A percentile compares a stretch with the other conserved stretches of the same genome.
phyloP scores from a whole-genome alignment of 64 coral and sea anemone species.

The Pocillopora verrucosa region DNA sequence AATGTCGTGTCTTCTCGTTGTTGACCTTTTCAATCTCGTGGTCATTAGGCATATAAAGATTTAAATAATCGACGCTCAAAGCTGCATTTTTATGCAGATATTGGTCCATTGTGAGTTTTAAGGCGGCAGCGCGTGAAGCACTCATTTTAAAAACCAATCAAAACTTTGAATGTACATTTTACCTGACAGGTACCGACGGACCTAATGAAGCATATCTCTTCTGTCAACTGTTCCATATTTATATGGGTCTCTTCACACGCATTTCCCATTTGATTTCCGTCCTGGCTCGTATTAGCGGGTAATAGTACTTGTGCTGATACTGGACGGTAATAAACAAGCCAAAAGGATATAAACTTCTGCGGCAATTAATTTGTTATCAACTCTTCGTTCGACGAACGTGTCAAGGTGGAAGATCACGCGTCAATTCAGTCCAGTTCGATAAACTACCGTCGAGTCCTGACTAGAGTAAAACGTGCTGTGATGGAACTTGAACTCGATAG shows the following conservation, averaged over 20 bases:
- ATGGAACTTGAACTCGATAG: slow-evolving; percentile 80
- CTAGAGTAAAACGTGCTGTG: slow-evolving; percentile 11
- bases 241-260: neutral
- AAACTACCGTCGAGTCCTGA: slow-evolving; percentile 33
- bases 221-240: neutral
- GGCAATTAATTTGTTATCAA: slow-evolving; percentile 5
- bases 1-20: neutral
- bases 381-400: neutral
- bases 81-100: slow-evolving; percentile 8
- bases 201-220: neutral
- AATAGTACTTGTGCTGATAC: neutral
- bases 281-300: neutral
- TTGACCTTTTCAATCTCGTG: neutral
- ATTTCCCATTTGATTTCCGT: neutral
- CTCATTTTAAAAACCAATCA: slow-evolving; percentile 18
- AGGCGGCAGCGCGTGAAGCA: neutral
- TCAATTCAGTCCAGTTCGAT: slow-evolving; percentile 16
- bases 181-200: neutral
- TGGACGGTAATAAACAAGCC: neutral
- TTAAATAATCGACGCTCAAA: neutral
- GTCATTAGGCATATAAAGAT: neutral
- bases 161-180: slow-evolving; percentile 23
- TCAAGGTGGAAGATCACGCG: slow-evolving; percentile 37
- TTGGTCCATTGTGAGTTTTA: neutral
- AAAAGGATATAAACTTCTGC: neutral